Base-by-base conservation (phyloP, 2,797 vertebrate species). In the Eulemur albifrons region DNA sequence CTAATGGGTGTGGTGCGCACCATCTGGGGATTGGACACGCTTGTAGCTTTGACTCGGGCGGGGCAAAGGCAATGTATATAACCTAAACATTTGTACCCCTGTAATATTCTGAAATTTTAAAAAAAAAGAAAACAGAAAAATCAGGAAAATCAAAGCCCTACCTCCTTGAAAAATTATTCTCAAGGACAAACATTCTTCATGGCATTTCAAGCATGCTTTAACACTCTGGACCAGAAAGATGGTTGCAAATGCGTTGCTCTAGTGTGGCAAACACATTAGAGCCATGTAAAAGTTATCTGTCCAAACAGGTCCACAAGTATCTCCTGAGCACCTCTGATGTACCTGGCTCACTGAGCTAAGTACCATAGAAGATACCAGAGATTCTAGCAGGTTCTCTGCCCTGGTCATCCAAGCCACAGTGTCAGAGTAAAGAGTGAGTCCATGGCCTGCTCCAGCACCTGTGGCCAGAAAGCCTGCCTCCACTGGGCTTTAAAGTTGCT, bases 121-220 rank as follows among this genome's bases (percentile, higher is more conserved):
- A 3, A 57, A 50, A 50, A 50, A 50, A 4, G 9, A 11, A 25
- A 57, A 54, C 52, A 45, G 92, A 85, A 45, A 40, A 57, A 43
- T n/a, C 32, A 73, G 69, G 48, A 88, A 93, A 92, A 82, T 70
- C 40, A 69, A 94, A 88, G 35, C 21, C 38, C 4, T 70, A 59
- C 35, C 32, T 54, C 77, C 50, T 21, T 93, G 61, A 94, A 96
- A 93, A 92, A 61, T 65, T 82, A 69, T 67, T 15, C 25, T 81
- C 14, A 93, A 65, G n/a, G 65, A 54, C 32, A 73, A 89, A 89
- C 23, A 63, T 54, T 67, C 70, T 50, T 79, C 2, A 0, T n/a
- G 52, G 40, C 35, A 88, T 77, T 63, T 82, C 59, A 86, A 61
- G n/a, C 7, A 45, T 11, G 32, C 11, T 92, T 72, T 90, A 86